Conservation (phyloP, 2,888 invertebrate species). For the Iselma pallidipennis region DNA sequence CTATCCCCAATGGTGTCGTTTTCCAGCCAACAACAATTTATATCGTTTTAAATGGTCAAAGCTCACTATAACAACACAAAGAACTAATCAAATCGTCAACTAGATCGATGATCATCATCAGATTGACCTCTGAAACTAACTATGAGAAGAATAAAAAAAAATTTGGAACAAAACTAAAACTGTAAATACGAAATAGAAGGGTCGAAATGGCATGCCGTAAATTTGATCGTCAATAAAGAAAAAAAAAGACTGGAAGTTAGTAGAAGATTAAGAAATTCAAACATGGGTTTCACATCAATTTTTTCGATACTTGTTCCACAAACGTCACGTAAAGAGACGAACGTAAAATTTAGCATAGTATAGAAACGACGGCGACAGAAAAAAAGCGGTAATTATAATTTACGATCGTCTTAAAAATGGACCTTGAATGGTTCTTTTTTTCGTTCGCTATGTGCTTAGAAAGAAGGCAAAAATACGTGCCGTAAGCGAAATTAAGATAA, state of each 20-base stretch:
- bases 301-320: constrained; percentile 1
- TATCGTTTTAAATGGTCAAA: constrained; percentile 43
- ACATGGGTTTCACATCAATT: background rate
- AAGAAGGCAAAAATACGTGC: constrained; percentile 14
- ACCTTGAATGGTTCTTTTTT: constrained; percentile 8
- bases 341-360: constrained; percentile 18
- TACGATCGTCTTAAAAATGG: constrained; percentile 21
- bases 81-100: background rate
- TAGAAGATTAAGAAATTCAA: background rate
- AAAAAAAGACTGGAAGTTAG: background rate
- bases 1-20: constrained; percentile 42
- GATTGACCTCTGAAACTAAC: background rate
- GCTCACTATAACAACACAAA: background rate
- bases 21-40: constrained; percentile 42
- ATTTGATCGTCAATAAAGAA: background rate
- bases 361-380: constrained; percentile 5
- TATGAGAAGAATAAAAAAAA: background rate
- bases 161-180: background rate
- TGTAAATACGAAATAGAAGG: constrained; percentile 36
- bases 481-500: constrained; percentile 27
- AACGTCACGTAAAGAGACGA: constrained; percentile 11
- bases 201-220: constrained; percentile 24
- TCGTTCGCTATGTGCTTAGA: background rate
- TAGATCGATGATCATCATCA: background rate
- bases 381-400: constrained; percentile 24